Conservation (phyloP, 2,888 invertebrate genomes). For the Carpatolechia fugitivella region DNA sequence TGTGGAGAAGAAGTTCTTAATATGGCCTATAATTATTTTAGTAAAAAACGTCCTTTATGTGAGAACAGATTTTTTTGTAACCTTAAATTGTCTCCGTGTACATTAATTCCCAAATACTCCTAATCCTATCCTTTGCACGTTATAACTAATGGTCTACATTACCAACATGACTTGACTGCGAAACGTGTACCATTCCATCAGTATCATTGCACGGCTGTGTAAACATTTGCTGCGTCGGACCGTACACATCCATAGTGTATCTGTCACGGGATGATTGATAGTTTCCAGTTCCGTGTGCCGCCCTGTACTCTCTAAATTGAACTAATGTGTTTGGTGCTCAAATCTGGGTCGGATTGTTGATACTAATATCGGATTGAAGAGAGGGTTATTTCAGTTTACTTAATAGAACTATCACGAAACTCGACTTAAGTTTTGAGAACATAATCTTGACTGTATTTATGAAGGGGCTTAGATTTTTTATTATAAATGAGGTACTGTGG, state of each 20-base stretch:
- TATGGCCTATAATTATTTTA: too few relatives aligned
- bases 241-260: conserved; percentile 36
- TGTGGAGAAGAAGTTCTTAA: too few relatives aligned
- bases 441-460: not conserved
- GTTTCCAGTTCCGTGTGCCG: conserved; percentile 42
- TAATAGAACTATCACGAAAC: not conserved
- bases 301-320: conserved; percentile 38
- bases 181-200: not conserved
- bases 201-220: not conserved
- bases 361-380: not conserved
- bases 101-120: too few relatives aligned
- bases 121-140: too few relatives aligned
- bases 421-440: not conserved
- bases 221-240: conserved; percentile 12
- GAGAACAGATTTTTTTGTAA: too few relatives aligned
- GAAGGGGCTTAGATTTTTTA: not conserved
- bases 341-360: conserved; percentile 27
- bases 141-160: too few relatives aligned
- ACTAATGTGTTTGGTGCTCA: conserved; percentile 40
- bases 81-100: too few relatives aligned
- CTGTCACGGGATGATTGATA: conserved; percentile 54
- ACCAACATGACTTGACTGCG: too few relatives aligned
- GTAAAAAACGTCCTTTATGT: too few relatives aligned
- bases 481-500: not conserved
- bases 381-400: not conserved